Evolutionary conservation across 1,140 invertebrate species (phyloP), one percentile per base, ranked within the genome.

Genomic region (Tetramorium alpestre): DNA sequence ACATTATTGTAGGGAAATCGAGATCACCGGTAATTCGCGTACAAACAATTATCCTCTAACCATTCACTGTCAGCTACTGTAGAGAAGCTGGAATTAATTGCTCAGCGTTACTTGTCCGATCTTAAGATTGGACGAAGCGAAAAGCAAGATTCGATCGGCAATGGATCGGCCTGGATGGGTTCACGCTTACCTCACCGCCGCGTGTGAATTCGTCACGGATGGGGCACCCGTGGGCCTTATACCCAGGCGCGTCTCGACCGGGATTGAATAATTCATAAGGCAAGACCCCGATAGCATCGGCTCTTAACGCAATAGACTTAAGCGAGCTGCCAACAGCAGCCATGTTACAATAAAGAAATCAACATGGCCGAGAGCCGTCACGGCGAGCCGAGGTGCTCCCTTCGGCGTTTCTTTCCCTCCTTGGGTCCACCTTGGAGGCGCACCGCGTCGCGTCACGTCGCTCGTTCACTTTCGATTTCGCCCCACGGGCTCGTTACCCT

Each of bases 251-350:
- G 85, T 91, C 90, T 90, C 86, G 38, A 67, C 73, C 58, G 28
- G 82, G 16, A 82, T 86, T 93, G 93, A 93, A 93, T 94, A 93
- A 94, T 94, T 93, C 92, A 93, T 93, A 86, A 93, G 84, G 47
- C 72, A 70, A 85, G 87, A 81, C 64, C 56, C 88, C 92, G 92
- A 92, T 93, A 92, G 84, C 91, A 92, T 92, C 92, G 90, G 91
- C 91, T 90, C 91, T 93, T 93, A 90, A 93, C 89, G 92, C 92
- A 87, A 93, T 90, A 91, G 91, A 94, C 89, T 93, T 92, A 92
- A 92, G 92, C 89, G 92, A 93, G 91, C 94, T 95, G 94, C 94
- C 93, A 95, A 93, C 93, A 94, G 94, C 94, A 94, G 94, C 94
- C 94, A 94, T 94, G 92, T 92, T 94, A 92, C 91, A 92, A 93